These are phyloP conservation scores for Zosterops borbonicus DNA, from an alignment of 2,113 vertebrate species.

Conservation along the genomic window DNA sequence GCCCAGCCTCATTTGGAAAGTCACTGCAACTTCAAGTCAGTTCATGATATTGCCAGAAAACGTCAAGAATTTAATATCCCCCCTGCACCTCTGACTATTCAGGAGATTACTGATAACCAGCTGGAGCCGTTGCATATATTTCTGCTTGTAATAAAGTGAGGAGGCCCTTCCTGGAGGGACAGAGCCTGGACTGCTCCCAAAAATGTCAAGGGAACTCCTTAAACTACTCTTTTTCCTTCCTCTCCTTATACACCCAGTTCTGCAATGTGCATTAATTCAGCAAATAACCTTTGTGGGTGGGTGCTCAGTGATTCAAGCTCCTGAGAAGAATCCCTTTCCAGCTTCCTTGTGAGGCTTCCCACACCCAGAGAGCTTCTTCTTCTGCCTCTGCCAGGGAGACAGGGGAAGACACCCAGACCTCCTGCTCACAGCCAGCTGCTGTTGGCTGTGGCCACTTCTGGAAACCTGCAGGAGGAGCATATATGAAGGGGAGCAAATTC, in stretches of 20 bases:
- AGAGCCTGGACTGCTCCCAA: not conserved
- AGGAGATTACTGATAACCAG: constrained; percentile 48
- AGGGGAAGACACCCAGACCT: not conserved
- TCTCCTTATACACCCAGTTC: not conserved
- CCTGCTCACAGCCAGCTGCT: not conserved
- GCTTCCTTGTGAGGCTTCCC: constrained; percentile 30
- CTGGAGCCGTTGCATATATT: not conserved
- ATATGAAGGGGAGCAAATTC: not conserved
- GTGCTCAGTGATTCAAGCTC: not conserved
- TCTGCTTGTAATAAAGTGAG: constrained; percentile 9
- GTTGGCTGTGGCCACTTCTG: not conserved
- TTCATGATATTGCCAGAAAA: constrained; percentile 18
- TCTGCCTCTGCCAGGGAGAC: not conserved
- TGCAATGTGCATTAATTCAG: not conserved
- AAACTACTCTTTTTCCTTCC: constrained; percentile 1
- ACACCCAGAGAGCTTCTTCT: constrained; percentile 15
- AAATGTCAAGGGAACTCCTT: not conserved
- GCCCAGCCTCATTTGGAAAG: not conserved
- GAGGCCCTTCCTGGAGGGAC: constrained; percentile 10
- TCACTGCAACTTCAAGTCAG: not conserved
- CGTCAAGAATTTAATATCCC: constrained; percentile 41
- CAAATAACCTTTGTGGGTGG: not conserved
- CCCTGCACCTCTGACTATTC: constrained; percentile 4
- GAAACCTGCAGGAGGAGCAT: not conserved
- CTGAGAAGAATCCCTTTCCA: not conserved